Evolutionary conservation across 1,140 invertebrate genomes (phyloP), one percentile per base, ranked within the genome.

Genomic region (Ruditapes philippinarum): DNA sequence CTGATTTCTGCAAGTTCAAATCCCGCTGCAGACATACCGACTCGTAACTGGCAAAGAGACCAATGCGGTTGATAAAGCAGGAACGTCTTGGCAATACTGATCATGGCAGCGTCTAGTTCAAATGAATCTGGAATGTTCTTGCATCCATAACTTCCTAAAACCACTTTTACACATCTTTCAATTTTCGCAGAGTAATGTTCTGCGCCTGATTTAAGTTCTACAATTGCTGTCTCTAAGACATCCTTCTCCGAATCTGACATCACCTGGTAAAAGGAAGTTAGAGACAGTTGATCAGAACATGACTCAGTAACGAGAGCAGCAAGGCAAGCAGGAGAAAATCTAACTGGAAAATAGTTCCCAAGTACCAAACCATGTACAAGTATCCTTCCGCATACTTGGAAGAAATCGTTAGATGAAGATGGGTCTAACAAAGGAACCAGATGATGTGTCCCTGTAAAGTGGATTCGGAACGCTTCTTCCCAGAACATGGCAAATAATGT

Each of bases 401-500:
- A 90, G n/a, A 90, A 76, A 38, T 90, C 89, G 17, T 73, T 49
- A 9, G 54, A n/a, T 19, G 49, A 73, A 49, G 31, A 78, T 57
- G 89, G 78, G 42, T 81, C 84, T 22, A 90, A 40, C 12, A 87
- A 36, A 22, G 89, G 89, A 42, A 87, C 84, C 28, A 85, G 40
- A 36, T 90, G 82, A 36, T 87, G 76, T 49, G 78, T 65, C 22
- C 89, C 89, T 28, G 83, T 86, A 76, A 90, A 90, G 51, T 87
- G 65, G 1, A 60, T 70, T 54, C 65, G 42, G 42, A 90, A 87
- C 40, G 65, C 68, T 65, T 87, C 84, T n/a, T 90, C 79, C 89
- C 89, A 90, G 54, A 90, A 90, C 40, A 42, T 87, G n/a, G 73
- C 78, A 31, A 90, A 82, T 25, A 87, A 33, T 17, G 78, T 25